Conservation (phyloP, 2,797 vertebrate genomes). For the Chelon labrosus region DNA sequence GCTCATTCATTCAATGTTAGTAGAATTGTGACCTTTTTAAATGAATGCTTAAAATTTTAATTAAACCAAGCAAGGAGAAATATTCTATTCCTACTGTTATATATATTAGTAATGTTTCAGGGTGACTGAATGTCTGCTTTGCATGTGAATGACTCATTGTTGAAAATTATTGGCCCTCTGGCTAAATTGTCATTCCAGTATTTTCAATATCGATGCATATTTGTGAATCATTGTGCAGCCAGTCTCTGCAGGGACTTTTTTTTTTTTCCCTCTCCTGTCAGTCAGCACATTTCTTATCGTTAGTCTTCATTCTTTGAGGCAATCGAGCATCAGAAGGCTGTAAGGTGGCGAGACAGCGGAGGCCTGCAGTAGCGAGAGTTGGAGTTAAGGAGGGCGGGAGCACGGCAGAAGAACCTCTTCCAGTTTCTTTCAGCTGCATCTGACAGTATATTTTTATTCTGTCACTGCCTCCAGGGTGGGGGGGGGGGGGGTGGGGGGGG, state of each 20-base stretch:
- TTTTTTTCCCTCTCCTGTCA: constrained; percentile 21
- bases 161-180: constrained; percentile 19
- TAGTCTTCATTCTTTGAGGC: constrained; percentile 34
- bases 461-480: constrained; percentile 28
- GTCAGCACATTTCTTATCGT: constrained; percentile 51
- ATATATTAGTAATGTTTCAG: constrained; percentile 39
- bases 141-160: constrained; percentile 35
- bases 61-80: constrained; percentile 45
- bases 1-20: constrained; percentile 45
- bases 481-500: neutral
- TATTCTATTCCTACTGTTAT: constrained; percentile 42
- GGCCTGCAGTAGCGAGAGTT: constrained; percentile 48
- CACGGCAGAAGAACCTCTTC: constrained; percentile 36
- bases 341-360: constrained; percentile 36
- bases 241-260: constrained; percentile 26
- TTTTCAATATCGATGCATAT: constrained; percentile 43
- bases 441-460: constrained; percentile 55
- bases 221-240: constrained; percentile 27
- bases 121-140: constrained; percentile 40
- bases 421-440: constrained; percentile 57
- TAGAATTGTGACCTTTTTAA: constrained; percentile 30
- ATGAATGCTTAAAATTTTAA: constrained; percentile 52
- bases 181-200: constrained; percentile 44
- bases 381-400: constrained; percentile 48
- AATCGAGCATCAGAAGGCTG: constrained; percentile 39